Base-by-base conservation (phyloP, 1,140 invertebrate species). In the Kradibia gibbosae region DNA sequence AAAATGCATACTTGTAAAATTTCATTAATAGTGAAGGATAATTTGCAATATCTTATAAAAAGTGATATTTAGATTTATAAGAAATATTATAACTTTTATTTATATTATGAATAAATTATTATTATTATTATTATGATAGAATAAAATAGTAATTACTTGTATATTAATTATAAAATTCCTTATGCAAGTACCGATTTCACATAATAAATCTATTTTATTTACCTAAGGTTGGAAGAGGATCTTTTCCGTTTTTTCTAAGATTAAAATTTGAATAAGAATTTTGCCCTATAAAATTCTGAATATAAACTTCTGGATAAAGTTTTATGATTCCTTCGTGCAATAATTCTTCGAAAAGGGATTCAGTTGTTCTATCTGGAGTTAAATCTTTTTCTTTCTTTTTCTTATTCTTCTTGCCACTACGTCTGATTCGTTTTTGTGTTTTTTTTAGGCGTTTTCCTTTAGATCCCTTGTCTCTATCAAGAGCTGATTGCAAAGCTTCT, bases 371-470 rank as follows among this genome's bases (percentile, higher is more conserved):
- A 87, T 99, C 97, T 0, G 97, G 96, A 25, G 98, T 99, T 55
- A 99, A 91, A 92, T 99, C 98, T 90, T 99, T 99, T 86, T 98
- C 97, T 89, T 97, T 98, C 87, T 97, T 98, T 88, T 96, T 98
- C 89, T 97, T 98, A 85, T 94, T 95, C 83, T 96, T 97, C 87
- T 96, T 98, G 31, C 96, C 96, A 77, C 96, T 94, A 11, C 95
- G 93, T 34, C 96, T 93, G 31, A 95, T 93, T 92, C 94, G 94
- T 88, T 95, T 96, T 88, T 96, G 97, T 86, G 93, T 94, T 90
- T 96, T 97, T 86, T 95, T 96, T 10, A 90, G 88, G 84, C 95
- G 96, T 91, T 97, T 97, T 0, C 95, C 94, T 89, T 95, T 95
- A 79, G 93, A 90, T 25, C 94, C 93, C 88, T 92, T 92, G 85